A percentile compares a stretch with the other conserved stretches of the same genome.
Conservation (phyloP, 2,797 vertebrate genomes). For the Limnodromus scolopaceus region DNA sequence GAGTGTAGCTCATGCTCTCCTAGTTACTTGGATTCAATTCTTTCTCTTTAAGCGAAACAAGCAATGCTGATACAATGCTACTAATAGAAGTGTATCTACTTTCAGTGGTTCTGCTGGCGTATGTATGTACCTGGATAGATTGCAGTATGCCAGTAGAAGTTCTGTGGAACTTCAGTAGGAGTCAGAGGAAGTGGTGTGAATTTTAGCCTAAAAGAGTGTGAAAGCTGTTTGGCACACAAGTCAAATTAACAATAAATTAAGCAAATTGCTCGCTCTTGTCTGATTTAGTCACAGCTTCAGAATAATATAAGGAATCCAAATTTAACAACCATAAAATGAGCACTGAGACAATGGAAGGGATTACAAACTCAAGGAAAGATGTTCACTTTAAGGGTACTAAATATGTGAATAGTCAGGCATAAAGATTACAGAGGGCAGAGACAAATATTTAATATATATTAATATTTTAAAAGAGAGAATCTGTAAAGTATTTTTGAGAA, state of each 20-base stretch:
- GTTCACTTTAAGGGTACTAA: not conserved
- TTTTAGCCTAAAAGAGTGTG: not conserved
- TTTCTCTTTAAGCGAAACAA: not conserved
- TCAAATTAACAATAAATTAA: not conserved
- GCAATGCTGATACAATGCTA: not conserved
- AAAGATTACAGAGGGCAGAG: not conserved
- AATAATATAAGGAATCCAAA: not conserved
- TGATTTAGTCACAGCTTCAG: not conserved
- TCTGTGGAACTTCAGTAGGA: not conserved
- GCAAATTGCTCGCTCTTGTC: not conserved
- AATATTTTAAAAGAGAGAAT: not conserved
- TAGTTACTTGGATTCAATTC: not conserved
- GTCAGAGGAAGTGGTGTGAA: not conserved
- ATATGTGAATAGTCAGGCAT: not conserved
- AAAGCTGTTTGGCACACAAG: not conserved
- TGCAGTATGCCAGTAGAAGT: not conserved
- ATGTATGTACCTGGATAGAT: not conserved
- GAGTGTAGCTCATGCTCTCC: not conserved
- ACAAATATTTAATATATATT: not conserved
- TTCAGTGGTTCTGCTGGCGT: not conserved
- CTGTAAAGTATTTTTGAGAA: not conserved
- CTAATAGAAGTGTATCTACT: not conserved
- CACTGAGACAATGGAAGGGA: not conserved
- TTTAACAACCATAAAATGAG: not conserved
- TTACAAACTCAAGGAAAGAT: not conserved